Conservation (phyloP, 2,888 invertebrate genomes). For the Stenurella melanura region DNA sequence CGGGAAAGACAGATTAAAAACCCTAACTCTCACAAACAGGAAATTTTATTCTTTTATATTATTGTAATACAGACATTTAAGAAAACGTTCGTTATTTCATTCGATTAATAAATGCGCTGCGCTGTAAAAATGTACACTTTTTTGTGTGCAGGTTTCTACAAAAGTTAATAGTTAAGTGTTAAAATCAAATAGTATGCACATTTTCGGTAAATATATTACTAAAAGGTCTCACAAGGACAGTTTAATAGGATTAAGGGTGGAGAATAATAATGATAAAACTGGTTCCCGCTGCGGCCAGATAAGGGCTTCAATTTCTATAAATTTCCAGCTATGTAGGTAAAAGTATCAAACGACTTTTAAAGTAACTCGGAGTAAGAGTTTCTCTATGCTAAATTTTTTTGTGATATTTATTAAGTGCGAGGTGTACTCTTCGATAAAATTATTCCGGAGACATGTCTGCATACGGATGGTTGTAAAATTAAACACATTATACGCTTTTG, state of each 20-base stretch:
- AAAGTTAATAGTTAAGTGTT: too few species aligned
- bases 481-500: too few species aligned
- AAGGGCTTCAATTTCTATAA: slow-evolving; percentile 23
- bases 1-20: too few species aligned
- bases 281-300: background rate
- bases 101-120: too few species aligned
- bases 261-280: slow-evolving; percentile 1
- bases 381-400: background rate
- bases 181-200: background rate
- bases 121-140: too few species aligned
- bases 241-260: background rate
- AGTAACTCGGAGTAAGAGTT: background rate
- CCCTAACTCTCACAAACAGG: too few species aligned
- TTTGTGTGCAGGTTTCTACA: too few species aligned
- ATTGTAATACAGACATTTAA: too few species aligned
- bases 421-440: background rate
- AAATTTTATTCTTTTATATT: too few species aligned
- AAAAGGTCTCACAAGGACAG: background rate
- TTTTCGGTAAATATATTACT: background rate
- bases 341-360: background rate
- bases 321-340: background rate
- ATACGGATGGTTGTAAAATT: too few species aligned
- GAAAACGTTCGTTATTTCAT: too few species aligned
- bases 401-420: background rate
- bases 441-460: background rate